Conservation (phyloP, 2,797 vertebrate species). For the Trichosurus vulpecula region DNA sequence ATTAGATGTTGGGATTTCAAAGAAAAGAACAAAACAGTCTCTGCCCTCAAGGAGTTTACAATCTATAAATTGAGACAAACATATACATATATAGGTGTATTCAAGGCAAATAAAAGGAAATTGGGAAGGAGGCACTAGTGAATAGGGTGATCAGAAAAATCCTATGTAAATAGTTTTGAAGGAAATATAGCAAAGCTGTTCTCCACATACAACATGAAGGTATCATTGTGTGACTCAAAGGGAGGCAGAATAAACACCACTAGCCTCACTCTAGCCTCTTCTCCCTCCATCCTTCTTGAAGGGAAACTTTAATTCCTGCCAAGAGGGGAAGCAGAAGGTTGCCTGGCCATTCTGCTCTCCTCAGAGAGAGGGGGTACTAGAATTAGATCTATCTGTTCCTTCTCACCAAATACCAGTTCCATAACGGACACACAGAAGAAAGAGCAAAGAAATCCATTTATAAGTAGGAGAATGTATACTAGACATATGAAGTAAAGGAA, state of each 20-base stretch:
- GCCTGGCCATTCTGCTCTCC: no score
- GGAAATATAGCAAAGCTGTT: neutral
- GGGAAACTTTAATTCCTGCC: neutral
- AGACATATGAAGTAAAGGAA: no score
- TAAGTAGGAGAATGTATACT: no score
- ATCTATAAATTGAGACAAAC: neutral
- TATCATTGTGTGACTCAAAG: neutral
- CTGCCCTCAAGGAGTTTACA: neutral
- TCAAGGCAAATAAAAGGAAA: neutral
- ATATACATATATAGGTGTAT: neutral
- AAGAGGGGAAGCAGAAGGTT: neutral
- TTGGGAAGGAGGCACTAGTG: no score
- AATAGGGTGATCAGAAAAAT: neutral
- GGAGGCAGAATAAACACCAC: neutral
- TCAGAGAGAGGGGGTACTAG: no score
- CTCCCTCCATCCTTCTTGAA: neutral
- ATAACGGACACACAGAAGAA: no score
- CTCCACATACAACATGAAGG: neutral
- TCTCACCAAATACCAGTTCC: neutral
- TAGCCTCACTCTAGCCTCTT: no score
- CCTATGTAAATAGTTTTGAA: neutral
- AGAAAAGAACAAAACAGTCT: neutral
- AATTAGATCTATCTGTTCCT: neutral
- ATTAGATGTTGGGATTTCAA: neutral
- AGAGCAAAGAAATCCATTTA: no score